These are phyloP conservation scores for Ianthella basta DNA, from an alignment of 37 sponge, comb jelly and placozoan species.

Conservation along the genomic window DNA sequence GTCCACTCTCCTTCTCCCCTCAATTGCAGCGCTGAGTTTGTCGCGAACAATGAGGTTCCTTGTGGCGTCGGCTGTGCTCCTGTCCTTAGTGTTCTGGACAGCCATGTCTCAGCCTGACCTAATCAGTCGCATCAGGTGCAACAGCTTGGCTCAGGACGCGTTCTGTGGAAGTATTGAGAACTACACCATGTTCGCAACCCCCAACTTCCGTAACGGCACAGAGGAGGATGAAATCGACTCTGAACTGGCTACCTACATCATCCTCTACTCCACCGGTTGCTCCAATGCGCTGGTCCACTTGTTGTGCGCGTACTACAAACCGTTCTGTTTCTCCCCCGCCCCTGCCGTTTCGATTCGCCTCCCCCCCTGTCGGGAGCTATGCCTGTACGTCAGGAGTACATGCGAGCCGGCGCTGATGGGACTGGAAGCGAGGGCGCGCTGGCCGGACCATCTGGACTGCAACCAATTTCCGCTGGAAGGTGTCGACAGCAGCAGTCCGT, in stretches of 20 bases:
- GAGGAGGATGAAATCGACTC: not conserved
- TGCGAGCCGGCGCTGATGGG: constrained; percentile 33
- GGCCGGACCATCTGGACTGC: constrained; percentile 74
- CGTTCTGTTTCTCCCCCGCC: not conserved
- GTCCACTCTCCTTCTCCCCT: no score
- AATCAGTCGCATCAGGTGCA: no score
- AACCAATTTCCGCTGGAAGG: constrained; percentile 42
- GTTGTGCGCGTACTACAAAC: not conserved
- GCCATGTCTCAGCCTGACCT: no score
- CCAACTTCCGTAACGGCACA: not conserved
- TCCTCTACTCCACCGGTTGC: constrained; percentile 18
- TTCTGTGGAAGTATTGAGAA: not conserved
- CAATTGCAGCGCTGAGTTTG: no score
- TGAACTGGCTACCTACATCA: not conserved
- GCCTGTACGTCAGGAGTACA: constrained; percentile 49
- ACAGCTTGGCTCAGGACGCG: no score
- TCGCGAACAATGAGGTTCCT: no score
- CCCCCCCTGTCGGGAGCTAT: constrained; percentile 62
- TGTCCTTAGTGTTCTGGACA: no score
- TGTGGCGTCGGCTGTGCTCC: no score
- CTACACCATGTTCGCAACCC: not conserved
- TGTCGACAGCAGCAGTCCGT: no score
- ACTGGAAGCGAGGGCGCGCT: not conserved
- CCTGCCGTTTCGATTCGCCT: not conserved
- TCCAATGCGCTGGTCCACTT: constrained; percentile 22